Percentiles rank a stretch among this genome's conserved stretches.
These are phyloP conservation scores for Parnassius apollo DNA, from an alignment of 2,888 invertebrate genomes.

Conservation along the genomic window DNA sequence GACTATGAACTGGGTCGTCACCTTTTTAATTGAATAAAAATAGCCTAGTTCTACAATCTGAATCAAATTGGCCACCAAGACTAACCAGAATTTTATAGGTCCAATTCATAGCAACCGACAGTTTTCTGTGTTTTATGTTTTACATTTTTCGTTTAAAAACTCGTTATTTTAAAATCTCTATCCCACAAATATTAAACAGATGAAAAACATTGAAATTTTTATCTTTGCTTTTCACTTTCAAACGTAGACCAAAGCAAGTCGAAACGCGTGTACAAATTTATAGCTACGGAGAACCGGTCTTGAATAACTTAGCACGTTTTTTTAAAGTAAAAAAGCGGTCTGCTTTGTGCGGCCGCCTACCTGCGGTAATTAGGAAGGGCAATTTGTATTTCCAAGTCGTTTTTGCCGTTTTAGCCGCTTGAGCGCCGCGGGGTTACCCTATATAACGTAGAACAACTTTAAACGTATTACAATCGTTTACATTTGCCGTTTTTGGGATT, in stretches of 20 bases:
- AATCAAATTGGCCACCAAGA: too few relatives aligned
- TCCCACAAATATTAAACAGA: too few relatives aligned
- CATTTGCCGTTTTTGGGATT: conserved; percentile 7
- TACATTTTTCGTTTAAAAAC: too few relatives aligned
- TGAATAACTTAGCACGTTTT: conserved; percentile 44
- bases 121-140: too few relatives aligned
- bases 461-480: conserved; percentile 2
- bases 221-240: too few relatives aligned
- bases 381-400: conserved; percentile 37
- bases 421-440: conserved; percentile 31
- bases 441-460: conserved; percentile 1
- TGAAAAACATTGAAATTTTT: too few relatives aligned
- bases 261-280: conserved; percentile 7
- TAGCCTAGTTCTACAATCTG: too few relatives aligned
- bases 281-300: conserved; percentile 35
- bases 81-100: too few relatives aligned
- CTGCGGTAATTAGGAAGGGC: conserved; percentile 43
- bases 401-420: conserved; percentile 30
- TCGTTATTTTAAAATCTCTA: too few relatives aligned
- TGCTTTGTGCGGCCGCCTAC: conserved; percentile 43
- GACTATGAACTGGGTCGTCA: too few relatives aligned
- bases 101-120: too few relatives aligned
- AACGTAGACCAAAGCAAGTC: not conserved
- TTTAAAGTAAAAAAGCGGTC: conserved; percentile 32
- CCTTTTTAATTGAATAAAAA: too few relatives aligned